phyloP scores from a whole-genome alignment of 2,888 invertebrate species.

The Pristionchus entomophagus region DNA sequence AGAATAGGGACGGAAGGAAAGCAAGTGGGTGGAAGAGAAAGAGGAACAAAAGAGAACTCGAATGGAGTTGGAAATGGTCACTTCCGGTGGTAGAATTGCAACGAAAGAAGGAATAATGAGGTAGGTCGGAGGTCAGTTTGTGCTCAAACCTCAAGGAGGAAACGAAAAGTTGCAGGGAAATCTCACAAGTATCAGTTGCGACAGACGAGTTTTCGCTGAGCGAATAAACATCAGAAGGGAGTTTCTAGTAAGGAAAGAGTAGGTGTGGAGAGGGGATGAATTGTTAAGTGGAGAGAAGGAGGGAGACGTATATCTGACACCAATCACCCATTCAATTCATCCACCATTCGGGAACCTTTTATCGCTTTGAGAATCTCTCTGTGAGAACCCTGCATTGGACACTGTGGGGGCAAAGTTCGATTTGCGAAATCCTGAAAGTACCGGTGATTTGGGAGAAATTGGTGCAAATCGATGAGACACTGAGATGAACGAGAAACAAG shows the following conservation, averaged over 20 bases:
- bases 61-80: slow-evolving; percentile 17
- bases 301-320: neutral
- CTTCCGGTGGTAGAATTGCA: neutral
- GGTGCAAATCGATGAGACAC: slow-evolving; percentile 25
- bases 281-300: slow-evolving; percentile 7
- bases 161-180: slow-evolving; percentile 13
- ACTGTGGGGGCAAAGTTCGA: neutral
- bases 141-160: slow-evolving; percentile 20
- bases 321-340: neutral
- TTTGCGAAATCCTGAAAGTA: slow-evolving; percentile 27
- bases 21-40: neutral
- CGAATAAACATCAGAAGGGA: slow-evolving; percentile 12
- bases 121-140: slow-evolving; percentile 6
- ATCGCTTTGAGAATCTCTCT: neutral
- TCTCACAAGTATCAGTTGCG: neutral
- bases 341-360: neutral
- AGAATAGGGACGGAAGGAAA: neutral
- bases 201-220: neutral
- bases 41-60: neutral
- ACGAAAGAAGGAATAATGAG: neutral
- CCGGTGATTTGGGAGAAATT: neutral
- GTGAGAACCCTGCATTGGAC: slow-evolving; percentile 9
- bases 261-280: slow-evolving; percentile 6
- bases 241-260: neutral
- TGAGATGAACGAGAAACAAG: neutral